Evolutionary conservation across 2,113 vertebrate species (phyloP).

Genomic region (Labeo catla): DNA sequence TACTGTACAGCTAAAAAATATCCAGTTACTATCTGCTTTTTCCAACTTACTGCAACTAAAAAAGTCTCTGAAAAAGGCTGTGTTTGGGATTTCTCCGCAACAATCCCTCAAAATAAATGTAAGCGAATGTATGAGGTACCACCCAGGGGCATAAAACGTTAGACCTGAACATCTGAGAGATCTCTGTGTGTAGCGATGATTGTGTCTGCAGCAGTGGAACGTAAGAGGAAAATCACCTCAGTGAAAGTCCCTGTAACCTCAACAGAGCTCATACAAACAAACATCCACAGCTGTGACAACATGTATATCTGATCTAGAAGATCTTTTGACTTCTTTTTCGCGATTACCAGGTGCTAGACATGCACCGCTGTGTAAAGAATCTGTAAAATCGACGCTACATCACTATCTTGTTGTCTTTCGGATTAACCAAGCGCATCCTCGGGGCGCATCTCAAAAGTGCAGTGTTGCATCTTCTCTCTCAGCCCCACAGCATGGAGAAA

Average conservation of each 20-base stretch:
- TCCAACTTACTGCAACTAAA: neutral
- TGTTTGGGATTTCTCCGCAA: neutral
- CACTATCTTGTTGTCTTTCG: neutral
- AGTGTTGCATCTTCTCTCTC: conserved; percentile 8
- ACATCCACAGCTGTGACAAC: neutral
- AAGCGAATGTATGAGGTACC: neutral
- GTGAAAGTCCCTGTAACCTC: neutral
- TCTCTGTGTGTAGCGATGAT: neutral
- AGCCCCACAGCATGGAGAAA: conserved; percentile 49
- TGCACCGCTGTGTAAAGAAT: neutral
- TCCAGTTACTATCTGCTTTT: neutral
- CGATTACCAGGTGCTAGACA: conserved; percentile 11
- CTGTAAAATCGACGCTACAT: neutral
- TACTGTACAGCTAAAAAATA: neutral
- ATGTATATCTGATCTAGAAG: neutral
- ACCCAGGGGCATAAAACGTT: neutral
- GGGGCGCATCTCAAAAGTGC: neutral
- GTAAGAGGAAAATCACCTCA: neutral
- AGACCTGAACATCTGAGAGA: conserved; percentile 16
- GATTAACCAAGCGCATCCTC: conserved; percentile 34
- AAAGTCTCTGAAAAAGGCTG: neutral
- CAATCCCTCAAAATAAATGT: neutral
- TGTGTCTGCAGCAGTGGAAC: conserved; percentile 1
- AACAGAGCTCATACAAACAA: neutral
- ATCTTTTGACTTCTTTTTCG: conserved; percentile 14